Conservation (phyloP, 2,113 vertebrate species). For the cat (Felis catus) region F.catus_Fca126_mat1.0 CM031416.1:136349001-136349500, state of each 20-base stretch:
- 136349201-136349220: background rate
- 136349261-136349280: background rate
- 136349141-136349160: background rate
- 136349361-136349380: conserved; percentile 80
- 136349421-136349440: conserved; percentile 65
- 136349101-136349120: background rate
- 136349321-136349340: conserved; percentile 64
- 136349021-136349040: background rate
- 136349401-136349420: conserved; percentile 79
- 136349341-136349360: conserved; percentile 70
- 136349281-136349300: background rate
- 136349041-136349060: background rate
- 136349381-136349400: conserved; percentile 78
- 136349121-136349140: background rate
- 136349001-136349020: background rate
- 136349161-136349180: conserved; percentile 52
- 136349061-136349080: background rate
- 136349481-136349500: conserved; percentile 64
- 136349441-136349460: conserved; percentile 75
- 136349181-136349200: conserved; percentile 41
- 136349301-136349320: conserved; percentile 55
- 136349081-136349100: background rate
- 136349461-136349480: conserved; percentile 58
- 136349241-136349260: conserved; percentile 54
- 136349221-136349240: conserved; percentile 38